Conservation (phyloP, 2,113 vertebrate genomes). For the Cathartes aura region DNA sequence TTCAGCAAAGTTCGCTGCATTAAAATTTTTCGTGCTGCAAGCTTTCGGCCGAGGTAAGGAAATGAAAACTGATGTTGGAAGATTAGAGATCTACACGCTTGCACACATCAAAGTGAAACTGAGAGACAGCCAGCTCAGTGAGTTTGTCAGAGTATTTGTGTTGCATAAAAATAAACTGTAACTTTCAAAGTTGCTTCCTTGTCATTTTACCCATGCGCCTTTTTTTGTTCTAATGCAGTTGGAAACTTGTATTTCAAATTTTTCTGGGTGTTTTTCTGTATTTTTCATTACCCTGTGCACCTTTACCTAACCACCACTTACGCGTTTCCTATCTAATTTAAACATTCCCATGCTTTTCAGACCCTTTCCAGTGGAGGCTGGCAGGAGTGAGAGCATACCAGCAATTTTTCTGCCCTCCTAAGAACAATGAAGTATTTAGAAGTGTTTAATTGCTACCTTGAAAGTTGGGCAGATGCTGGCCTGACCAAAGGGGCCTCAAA, state of each 20-base stretch:
- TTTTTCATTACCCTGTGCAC: neutral
- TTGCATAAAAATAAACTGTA: neutral
- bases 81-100: neutral
- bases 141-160: neutral
- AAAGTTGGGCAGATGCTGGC: neutral
- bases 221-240: neutral
- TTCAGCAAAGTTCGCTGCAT: neutral
- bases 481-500: neutral
- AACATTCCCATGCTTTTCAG: conserved; percentile 34
- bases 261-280: neutral
- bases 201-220: accelerated
- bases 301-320: neutral
- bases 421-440: conserved; percentile 19
- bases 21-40: neutral
- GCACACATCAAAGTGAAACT: neutral
- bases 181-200: neutral
- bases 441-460: neutral
- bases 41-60: neutral
- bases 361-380: neutral
- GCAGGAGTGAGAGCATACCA: conserved; percentile 10
- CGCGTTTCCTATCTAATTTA: conserved; percentile 15
- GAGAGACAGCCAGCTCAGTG: accelerated
- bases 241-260: accelerated
- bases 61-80: neutral
- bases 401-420: neutral